Percentiles rank a stretch among this genome's conserved stretches.
These are phyloP conservation scores for Copsychus sechellarum DNA, from an alignment of 2,113 vertebrate genomes.

Conservation along the genomic window DNA sequence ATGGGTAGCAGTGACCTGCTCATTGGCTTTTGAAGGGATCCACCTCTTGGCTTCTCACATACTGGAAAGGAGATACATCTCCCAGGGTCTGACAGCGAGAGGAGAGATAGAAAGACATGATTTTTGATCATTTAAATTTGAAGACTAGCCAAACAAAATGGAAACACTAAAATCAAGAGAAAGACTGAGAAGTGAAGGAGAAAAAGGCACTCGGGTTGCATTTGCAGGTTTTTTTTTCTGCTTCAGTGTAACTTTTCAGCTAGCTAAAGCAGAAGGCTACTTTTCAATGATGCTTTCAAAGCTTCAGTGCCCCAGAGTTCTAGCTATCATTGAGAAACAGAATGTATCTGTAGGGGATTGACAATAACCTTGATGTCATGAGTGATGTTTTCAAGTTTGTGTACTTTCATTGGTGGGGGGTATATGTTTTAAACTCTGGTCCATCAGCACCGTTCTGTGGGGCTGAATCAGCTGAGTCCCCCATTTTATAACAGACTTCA, in stretches of 20 bases:
- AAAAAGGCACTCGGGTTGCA: background rate
- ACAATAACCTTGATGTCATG: background rate
- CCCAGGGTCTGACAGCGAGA: accelerated
- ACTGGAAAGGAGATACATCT: background rate
- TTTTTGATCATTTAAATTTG: background rate
- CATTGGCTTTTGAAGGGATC: background rate
- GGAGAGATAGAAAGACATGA: background rate
- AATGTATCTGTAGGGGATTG: background rate
- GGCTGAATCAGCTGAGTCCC: background rate
- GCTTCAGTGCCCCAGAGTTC: background rate
- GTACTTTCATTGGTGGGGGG: background rate
- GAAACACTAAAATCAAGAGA: background rate
- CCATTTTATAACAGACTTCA: background rate
- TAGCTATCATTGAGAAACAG: background rate
- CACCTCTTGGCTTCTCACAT: background rate
- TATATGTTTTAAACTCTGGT: background rate
- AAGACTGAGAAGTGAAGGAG: background rate
- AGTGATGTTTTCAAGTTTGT: background rate
- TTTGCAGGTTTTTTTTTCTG: background rate
- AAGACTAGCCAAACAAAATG: background rate
- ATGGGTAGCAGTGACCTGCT: background rate
- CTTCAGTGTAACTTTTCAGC: background rate
- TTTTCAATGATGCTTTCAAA: background rate
- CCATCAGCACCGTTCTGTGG: background rate
- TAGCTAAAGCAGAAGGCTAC: background rate